phyloP scores from a whole-genome alignment of 2,888 invertebrate species.

The Eupithecia inturbata region DNA sequence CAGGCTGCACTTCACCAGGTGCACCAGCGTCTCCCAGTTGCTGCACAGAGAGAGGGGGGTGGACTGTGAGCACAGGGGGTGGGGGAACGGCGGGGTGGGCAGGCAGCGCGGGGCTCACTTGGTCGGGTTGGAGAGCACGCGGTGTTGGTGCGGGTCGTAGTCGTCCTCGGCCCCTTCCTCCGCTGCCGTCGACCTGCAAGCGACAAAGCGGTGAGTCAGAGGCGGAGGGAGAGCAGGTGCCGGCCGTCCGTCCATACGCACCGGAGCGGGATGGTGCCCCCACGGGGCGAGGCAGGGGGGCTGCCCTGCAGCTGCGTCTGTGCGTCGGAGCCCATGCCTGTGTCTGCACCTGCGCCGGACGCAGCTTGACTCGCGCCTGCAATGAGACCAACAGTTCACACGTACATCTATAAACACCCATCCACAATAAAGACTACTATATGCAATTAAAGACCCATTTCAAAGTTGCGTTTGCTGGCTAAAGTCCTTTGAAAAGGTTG shows the following conservation, averaged over 20 bases:
- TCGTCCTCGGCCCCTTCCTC: conserved; percentile 64
- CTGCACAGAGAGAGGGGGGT: conserved; percentile 71
- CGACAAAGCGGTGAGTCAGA: neutral
- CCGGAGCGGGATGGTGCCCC: neutral
- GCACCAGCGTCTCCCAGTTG: conserved; percentile 91
- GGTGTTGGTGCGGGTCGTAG: conserved; percentile 87
- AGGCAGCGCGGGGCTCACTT: conserved; percentile 82
- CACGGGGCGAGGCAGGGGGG: neutral
- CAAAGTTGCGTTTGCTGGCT: too few relatives aligned
- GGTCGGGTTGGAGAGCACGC: conserved; percentile 87
- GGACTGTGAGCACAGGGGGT: conserved; percentile 12
- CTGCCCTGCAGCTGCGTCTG: neutral
- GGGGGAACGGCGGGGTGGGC: neutral
- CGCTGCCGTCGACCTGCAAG: conserved; percentile 45
- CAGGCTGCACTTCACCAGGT: conserved; percentile 94
- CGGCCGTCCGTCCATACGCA: neutral
- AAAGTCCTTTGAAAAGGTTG: too few relatives aligned
- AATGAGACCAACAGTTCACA: too few relatives aligned
- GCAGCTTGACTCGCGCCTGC: neutral
- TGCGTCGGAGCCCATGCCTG: neutral
- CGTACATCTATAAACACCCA: too few relatives aligned
- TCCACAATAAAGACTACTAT: too few relatives aligned
- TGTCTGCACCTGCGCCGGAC: neutral
- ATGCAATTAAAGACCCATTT: too few relatives aligned
- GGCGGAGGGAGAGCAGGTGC: neutral